phyloP scores from a whole-genome alignment of 1,140 invertebrate species.

The Drosophila varians region DNA sequence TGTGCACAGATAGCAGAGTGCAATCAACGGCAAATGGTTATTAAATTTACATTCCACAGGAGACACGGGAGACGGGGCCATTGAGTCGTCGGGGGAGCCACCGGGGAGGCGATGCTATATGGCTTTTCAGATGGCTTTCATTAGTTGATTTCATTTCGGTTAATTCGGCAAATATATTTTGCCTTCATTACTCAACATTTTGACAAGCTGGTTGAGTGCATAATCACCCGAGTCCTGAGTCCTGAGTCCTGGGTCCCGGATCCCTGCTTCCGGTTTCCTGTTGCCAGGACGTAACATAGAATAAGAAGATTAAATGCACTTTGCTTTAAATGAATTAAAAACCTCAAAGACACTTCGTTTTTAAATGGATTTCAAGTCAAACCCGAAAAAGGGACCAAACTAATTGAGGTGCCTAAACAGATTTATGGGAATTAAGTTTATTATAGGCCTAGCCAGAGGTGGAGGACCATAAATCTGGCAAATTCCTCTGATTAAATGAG shows the following conservation, averaged over 20 bases:
- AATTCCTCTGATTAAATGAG: slow-evolving; percentile 44
- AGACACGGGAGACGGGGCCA: slow-evolving; percentile 6
- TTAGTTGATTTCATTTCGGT: slow-evolving; percentile 73
- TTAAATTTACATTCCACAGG: slow-evolving; percentile 50
- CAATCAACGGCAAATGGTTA: slow-evolving; percentile 57
- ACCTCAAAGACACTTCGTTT: slow-evolving; percentile 1
- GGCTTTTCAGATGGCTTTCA: slow-evolving; percentile 59
- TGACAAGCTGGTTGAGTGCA: slow-evolving; percentile 30
- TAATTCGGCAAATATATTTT: slow-evolving; percentile 62
- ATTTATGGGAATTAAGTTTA: slow-evolving; percentile 39
- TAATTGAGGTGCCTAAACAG: slow-evolving; percentile 44
- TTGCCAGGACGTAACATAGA: background rate
- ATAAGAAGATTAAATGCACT: slow-evolving; percentile 49
- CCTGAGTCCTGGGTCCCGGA: background rate
- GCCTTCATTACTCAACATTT: slow-evolving; percentile 38
- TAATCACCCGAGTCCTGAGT: background rate
- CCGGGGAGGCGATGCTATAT: slow-evolving; percentile 2
- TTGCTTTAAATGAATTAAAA: slow-evolving; percentile 39
- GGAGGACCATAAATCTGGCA: slow-evolving; percentile 35
- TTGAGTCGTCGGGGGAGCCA: background rate
- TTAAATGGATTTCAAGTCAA: slow-evolving; percentile 25
- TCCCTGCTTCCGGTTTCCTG: slow-evolving; percentile 2
- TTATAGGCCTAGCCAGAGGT: slow-evolving; percentile 7
- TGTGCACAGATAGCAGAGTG: slow-evolving; percentile 34
- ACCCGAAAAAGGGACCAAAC: slow-evolving; percentile 19